Evolutionary conservation across 2,888 invertebrate genomes (phyloP), one percentile per base, ranked within the genome.

Genomic region (Kuschelorhynchus macadamiae): DNA sequence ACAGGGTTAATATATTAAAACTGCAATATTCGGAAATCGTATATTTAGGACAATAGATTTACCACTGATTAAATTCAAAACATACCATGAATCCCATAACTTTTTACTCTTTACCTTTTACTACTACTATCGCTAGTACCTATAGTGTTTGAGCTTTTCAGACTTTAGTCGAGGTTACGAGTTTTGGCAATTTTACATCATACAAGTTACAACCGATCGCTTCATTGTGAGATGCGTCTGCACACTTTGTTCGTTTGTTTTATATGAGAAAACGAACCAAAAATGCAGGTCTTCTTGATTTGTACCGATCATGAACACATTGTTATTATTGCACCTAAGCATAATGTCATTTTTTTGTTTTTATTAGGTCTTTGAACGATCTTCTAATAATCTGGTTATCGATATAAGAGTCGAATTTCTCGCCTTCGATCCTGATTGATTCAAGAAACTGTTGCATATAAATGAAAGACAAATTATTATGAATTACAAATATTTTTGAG

Each of bases 281-380:
- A n/a, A n/a, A n/a, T n/a, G n/a, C n/a, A n/a, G n/a, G n/a, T 25
- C 25, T 5, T 36, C 12, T 11, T 11, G 11, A 36, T n/a, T 36
- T 36, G 36, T 4, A 11, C 11, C 36, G 36, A 11, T 36, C 8
- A 16, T 12, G 20, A 64, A 65, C 68, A 68, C 68, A 52, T 68
- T 64, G 68, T 68, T 68, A 68, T 68, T 68, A 52, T 60, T 64
- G 68, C 68, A 68, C 68, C 52, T 56, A 67, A 30, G 56, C 53
- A 55, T 66, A 17, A 55, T 55, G 55, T 61, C 67, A 61, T 62
- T 47, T 62, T 67, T 49, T 61, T 56, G 33, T 56, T 64, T 49
- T 56, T 25, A 39, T 64, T 64, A 64, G 56, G 56, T 64, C 64
- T 64, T 64, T 64, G 56, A 64, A 49, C 47, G 17, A 25, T 57